These are phyloP conservation scores for Gymnoscelis rufifasciata DNA, from an alignment of 2,888 invertebrate genomes.

Conservation along the genomic window DNA sequence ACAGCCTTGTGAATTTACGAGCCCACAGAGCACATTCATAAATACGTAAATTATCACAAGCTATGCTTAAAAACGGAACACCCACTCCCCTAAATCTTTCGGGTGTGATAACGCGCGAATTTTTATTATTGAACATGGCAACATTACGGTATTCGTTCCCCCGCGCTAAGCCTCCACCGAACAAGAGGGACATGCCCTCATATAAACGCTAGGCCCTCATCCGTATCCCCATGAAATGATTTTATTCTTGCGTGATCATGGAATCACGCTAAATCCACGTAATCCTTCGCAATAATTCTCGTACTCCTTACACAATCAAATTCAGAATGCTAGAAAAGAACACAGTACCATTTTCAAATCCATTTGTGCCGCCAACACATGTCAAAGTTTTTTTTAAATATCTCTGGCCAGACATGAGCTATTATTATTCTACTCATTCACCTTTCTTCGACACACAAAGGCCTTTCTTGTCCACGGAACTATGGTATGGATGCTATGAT, in stretches of 20 bases:
- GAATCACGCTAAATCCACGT: background rate
- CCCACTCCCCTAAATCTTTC: conserved; percentile 26
- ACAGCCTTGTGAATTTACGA: conserved; percentile 65
- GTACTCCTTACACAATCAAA: too few relatives aligned
- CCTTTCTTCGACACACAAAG: conserved; percentile 67
- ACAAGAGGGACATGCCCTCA: conserved; percentile 2
- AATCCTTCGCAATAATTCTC: background rate
- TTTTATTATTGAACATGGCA: conserved; percentile 16
- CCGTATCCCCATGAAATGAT: background rate
- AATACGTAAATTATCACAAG: conserved; percentile 61
- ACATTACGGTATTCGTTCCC: conserved; percentile 5
- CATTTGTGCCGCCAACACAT: conserved; percentile 65
- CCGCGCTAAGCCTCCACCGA: conserved; percentile 8
- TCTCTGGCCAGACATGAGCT: conserved; percentile 62
- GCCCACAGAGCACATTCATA: conserved; percentile 55
- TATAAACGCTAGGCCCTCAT: background rate
- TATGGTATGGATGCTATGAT: conserved; percentile 67
- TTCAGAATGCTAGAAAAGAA: conserved; percentile 1
- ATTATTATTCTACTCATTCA: conserved; percentile 75
- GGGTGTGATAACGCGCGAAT: conserved; percentile 23
- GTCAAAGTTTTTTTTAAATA: conserved; percentile 56
- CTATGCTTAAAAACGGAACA: conserved; percentile 45
- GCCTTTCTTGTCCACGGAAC: conserved; percentile 54
- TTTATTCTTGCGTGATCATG: background rate
- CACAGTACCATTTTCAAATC: conserved; percentile 44